Evolutionary conservation across 2,113 vertebrate species (phyloP), one percentile per base, ranked within the genome.

Genomic region (Narcine bancroftii): DNA sequence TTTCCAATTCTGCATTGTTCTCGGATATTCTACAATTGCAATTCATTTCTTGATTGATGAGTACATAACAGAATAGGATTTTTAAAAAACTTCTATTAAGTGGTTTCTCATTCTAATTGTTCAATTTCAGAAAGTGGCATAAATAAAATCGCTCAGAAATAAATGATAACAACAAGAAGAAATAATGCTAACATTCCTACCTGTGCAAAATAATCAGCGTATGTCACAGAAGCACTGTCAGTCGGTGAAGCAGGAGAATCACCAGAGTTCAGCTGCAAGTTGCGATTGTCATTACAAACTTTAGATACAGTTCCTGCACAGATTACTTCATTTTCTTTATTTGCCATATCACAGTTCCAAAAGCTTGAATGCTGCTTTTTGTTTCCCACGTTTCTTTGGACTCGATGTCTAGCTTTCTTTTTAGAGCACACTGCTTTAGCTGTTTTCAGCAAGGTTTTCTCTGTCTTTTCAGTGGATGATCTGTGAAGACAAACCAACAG

Each of bases 271-370:
- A 98, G 77, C 92, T 96, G 94, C 63, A 95, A 95, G 69, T 96
- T 96, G 93, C 94, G 96, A 89, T 94, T 94, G 69, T 97, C 96
- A 21, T 93, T 94, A 81, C 93, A 95, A 92, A 97, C 95, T 93
- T 96, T 96, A 93, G 96, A 95, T 94, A 97, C 94, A 93, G 98
- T 97, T 91, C 96, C 95, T 92, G 97, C 96, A 94, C 97, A 98
- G 93, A 97, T 97, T 95, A 99, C 95, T 96, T 98, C 96, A 93
- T 98, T 97, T 95, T 99, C 97, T 94, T 98, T 98, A 96, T 97
- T 98, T 95, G 97, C 96, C 95, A 97, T 96, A 94, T 97, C 96
- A 94, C 95, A 94, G 93, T 92, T 95, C 95, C 96, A 94, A 19
- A 93, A 94, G 0, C 92, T 65, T 33, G 85, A 92, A 0, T 73